Evolutionary conservation across 2,888 invertebrate species (phyloP).

Genomic region (Steinernema hermaphroditum): DNA sequence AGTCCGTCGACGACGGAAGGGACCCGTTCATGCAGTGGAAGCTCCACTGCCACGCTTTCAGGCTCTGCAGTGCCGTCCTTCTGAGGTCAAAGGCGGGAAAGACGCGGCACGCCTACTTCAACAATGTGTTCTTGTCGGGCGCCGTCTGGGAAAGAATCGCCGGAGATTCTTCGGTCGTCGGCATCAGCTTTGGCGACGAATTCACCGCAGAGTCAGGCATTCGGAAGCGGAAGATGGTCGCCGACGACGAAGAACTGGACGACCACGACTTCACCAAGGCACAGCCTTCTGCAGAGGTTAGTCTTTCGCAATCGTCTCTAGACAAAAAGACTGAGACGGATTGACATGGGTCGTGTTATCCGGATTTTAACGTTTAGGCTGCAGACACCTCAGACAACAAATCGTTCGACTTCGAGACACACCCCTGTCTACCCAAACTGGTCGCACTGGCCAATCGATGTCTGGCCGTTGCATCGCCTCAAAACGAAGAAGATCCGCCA

Average conservation of each 20-base stretch:
- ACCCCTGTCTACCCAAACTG: neutral
- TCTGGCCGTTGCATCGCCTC: neutral
- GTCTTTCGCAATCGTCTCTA: no score
- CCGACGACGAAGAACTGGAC: neutral
- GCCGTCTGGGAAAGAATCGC: neutral
- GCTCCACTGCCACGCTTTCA: constrained; percentile 8
- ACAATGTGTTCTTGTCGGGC: neutral
- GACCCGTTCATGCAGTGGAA: neutral
- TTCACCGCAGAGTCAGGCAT: neutral
- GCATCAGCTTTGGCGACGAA: neutral
- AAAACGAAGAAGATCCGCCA: neutral
- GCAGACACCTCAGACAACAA: neutral
- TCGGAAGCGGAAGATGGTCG: neutral
- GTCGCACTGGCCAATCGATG: neutral
- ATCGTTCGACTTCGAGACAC: neutral
- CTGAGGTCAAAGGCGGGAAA: neutral
- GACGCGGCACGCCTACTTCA: neutral
- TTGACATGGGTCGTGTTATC: no score
- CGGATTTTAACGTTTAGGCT: no score
- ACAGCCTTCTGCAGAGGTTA: neutral
- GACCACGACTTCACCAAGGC: constrained; percentile 5
- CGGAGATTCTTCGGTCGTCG: neutral
- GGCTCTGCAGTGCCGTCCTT: neutral
- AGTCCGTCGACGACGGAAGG: neutral
- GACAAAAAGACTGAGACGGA: no score